Evolutionary conservation across 2,113 vertebrate species (phyloP).

Genomic region (Melanocharis versteri): DNA sequence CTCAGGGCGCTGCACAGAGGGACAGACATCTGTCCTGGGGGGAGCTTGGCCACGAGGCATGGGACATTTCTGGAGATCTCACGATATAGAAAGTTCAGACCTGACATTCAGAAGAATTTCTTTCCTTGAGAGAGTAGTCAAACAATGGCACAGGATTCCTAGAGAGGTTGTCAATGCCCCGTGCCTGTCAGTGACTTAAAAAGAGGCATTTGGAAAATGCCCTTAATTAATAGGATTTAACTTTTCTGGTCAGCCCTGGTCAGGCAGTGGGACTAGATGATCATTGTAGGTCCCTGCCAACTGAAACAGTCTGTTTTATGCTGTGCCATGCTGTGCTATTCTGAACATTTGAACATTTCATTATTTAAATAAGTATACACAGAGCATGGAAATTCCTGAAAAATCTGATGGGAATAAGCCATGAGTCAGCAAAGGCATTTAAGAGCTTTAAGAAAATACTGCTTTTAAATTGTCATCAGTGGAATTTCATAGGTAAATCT

Average conservation of each 20-base stretch:
- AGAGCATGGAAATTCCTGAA: neutral
- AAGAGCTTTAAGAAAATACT: neutral
- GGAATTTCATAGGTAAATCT: neutral
- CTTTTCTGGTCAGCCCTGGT: neutral
- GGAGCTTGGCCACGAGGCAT: neutral
- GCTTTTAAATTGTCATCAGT: neutral
- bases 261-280: neutral
- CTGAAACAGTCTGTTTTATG: neutral
- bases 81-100: neutral
- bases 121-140: neutral
- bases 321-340: neutral
- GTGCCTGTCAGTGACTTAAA: neutral
- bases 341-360: neutral
- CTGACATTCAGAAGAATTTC: neutral
- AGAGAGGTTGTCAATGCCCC: rapidly evolving
- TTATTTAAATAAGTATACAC: neutral
- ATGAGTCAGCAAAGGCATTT: neutral
- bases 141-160: neutral
- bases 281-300: neutral
- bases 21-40: neutral
- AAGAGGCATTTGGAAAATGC: neutral
- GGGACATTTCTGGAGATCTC: neutral
- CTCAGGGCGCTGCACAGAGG: neutral
- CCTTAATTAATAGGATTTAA: neutral
- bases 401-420: neutral